Conservation (phyloP, 2,797 vertebrate genomes). For the Anguilla anguilla region DNA sequence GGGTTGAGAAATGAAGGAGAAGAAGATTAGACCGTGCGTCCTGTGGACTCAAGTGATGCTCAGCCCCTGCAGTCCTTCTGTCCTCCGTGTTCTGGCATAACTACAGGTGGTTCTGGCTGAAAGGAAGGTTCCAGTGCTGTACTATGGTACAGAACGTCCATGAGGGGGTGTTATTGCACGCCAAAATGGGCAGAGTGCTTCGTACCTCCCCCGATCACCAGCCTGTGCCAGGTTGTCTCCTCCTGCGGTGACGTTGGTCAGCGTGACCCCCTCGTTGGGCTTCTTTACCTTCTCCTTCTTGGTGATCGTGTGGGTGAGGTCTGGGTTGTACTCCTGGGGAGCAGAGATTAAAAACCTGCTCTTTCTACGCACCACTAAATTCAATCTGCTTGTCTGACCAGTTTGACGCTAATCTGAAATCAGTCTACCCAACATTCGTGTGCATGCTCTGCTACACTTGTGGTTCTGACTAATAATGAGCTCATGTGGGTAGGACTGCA, state of each 20-base stretch:
- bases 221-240: conserved; percentile 84
- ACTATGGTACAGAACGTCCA: neutral
- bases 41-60: neutral
- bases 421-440: no score
- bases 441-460: no score
- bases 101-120: neutral
- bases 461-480: no score
- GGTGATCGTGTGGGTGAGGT: conserved; percentile 82
- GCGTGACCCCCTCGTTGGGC: conserved; percentile 77
- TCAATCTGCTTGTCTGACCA: neutral
- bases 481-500: no score
- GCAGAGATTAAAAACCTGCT: conserved; percentile 3
- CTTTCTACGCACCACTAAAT: neutral
- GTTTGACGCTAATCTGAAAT: neutral
- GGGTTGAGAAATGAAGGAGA: neutral
- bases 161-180: neutral
- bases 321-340: conserved; percentile 93
- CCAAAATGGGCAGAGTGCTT: neutral
- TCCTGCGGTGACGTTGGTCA: conserved; percentile 77
- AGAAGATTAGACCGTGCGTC: neutral
- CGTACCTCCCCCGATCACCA: conserved; percentile 88
- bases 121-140: neutral
- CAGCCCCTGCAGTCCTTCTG: neutral
- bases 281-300: conserved; percentile 88
- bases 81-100: neutral